phyloP scores from a whole-genome alignment of 2,797 vertebrate species.

The Triplophysa bombifrons region DNA sequence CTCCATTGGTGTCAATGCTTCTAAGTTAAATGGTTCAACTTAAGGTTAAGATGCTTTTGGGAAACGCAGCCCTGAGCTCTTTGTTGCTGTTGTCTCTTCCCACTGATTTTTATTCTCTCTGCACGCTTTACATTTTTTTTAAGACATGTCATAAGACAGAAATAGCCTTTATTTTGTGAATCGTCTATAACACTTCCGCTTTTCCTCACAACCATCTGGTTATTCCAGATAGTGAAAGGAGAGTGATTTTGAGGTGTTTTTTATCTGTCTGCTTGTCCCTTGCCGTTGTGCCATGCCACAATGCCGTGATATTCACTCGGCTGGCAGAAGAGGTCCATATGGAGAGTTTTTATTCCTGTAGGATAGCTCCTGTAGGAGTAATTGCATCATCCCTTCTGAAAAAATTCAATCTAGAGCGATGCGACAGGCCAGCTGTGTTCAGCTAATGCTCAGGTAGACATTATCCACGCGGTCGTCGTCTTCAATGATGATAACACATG shows the following conservation, averaged over 20 bases:
- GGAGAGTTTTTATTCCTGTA: constrained; percentile 47
- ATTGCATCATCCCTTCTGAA: constrained; percentile 47
- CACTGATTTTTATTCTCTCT: neutral
- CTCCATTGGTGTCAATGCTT: too few relatives aligned
- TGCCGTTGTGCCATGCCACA: constrained; percentile 25
- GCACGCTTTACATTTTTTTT: neutral
- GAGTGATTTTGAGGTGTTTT: constrained; percentile 18
- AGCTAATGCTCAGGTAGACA: constrained; percentile 50
- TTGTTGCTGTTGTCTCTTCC: neutral
- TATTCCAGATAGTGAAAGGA: constrained; percentile 13
- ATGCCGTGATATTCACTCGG: constrained; percentile 27
- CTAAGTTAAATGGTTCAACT: too few relatives aligned
- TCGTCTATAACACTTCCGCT: neutral
- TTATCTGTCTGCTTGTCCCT: constrained; percentile 17
- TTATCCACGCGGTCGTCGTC: constrained; percentile 14
- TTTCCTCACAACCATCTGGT: neutral
- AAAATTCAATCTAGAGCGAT: constrained; percentile 54
- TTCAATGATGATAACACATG: constrained; percentile 1
- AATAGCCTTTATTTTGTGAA: constrained; percentile 1
- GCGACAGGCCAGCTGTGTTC: constrained; percentile 59
- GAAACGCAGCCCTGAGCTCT: too few relatives aligned
- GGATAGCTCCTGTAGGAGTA: constrained; percentile 49
- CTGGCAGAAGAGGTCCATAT: constrained; percentile 26
- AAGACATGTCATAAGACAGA: neutral
- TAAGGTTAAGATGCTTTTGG: too few relatives aligned